phyloP scores from a whole-genome alignment of 1,140 invertebrate genomes.

The Pogonognathellus flavescens region DNA sequence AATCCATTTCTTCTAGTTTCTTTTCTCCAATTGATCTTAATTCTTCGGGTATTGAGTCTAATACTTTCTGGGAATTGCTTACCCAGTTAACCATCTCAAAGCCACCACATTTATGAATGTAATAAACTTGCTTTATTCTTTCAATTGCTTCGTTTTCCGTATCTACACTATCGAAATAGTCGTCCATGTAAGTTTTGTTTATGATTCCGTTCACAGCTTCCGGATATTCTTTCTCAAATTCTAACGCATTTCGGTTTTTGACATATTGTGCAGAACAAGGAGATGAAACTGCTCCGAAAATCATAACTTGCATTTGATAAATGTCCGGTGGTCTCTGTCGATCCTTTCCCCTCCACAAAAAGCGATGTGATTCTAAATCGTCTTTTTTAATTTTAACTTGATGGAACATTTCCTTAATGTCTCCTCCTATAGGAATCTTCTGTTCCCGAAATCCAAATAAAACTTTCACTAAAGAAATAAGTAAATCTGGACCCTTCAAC shows the following conservation, averaged over 20 bases:
- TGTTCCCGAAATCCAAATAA: conserved; percentile 67
- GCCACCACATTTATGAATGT: neutral
- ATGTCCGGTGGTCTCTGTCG: neutral
- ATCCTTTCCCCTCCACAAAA: neutral
- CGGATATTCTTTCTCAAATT: neutral
- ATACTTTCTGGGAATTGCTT: neutral
- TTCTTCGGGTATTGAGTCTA: neutral
- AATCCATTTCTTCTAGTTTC: neutral
- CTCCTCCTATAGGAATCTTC: conserved; percentile 66
- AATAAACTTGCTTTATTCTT: neutral
- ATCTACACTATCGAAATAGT: conserved; percentile 42
- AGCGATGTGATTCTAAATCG: neutral
- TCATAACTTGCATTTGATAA: neutral
- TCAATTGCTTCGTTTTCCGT: conserved; percentile 38
- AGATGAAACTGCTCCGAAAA: neutral
- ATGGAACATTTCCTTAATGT: conserved; percentile 54
- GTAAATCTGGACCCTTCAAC: conserved; percentile 66
- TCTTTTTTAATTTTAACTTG: neutral
- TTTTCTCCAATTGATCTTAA: neutral
- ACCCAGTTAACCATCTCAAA: conserved; percentile 33
- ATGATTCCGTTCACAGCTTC: neutral
- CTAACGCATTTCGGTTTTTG: neutral
- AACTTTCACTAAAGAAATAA: conserved; percentile 65
- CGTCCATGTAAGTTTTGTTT: conserved; percentile 48
- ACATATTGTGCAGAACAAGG: conserved; percentile 25